Base-by-base conservation (phyloP, 2,888 invertebrate genomes). In the Rutpela maculata region DNA sequence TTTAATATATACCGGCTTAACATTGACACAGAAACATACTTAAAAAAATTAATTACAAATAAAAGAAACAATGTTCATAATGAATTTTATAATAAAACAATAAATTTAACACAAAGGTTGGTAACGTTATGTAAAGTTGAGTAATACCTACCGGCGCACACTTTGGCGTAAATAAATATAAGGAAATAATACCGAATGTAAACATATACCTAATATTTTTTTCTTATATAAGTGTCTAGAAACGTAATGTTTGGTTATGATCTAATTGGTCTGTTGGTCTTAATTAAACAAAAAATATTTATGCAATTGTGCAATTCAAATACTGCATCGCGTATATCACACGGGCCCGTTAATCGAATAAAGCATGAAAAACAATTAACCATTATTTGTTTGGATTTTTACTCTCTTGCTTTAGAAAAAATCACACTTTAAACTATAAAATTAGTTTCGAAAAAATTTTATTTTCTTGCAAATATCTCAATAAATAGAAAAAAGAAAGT, bases 11-110 rank as follows among this genome's bases (percentile, higher is more conserved):
- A 31, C 55, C 7, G 17, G 17, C 71, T 77, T 74, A 77, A 74
- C 74, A 74, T 77, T 74, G 77, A 77, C 77, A 73, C 55, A 74
- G n/a, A 74, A 74, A 74, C 77, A 74, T 70, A 77, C 62, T 55
- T 68, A 22, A 26, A 70, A 60, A 17, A 70, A 43, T 43, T 70
- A 70, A 60, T 43, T 43, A 43, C 22, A 22, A 50, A 10, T 38
- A 22, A 70, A 60, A 43, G 60, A 38, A 60, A 60, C 60, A 22
- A 60, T 70, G 59, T 38, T 43, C 7, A 17, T 43, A 15, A 35
- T 35, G 35, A 65, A 19, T 65, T 65, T 65, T 38, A 65, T 19
- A 38, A 18, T 65, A 50, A 50, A 50, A 50, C 50, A 50, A 50
- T 50, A 50, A 50, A 50, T 50, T 50, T 50, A n/a, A 50, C 6